Conservation (phyloP, 35 echinoderm and acorn worm species). For the Apostichopus parvimensis region DNA sequence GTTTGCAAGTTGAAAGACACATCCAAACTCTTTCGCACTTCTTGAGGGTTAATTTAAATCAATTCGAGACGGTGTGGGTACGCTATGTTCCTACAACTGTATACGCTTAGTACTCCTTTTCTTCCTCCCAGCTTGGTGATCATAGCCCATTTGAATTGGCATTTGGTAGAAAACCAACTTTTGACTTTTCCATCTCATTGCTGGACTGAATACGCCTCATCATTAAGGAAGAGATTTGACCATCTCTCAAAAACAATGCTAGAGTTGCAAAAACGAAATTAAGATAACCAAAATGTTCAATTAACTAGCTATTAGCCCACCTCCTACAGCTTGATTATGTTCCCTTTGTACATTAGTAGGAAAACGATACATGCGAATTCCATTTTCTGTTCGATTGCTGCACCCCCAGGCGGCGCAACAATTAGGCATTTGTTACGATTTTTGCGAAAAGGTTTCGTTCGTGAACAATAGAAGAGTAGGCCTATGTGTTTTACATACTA, state of each 20-base stretch:
- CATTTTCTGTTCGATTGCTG: too few relatives aligned
- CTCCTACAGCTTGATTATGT: too few relatives aligned
- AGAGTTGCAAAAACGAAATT: constrained; percentile 10
- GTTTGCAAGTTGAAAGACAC: constrained; percentile 28
- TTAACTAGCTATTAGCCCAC: neutral
- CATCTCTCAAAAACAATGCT: constrained; percentile 24
- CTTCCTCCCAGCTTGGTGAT: constrained; percentile 39
- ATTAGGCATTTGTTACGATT: too few relatives aligned
- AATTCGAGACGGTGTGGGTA: too few relatives aligned
- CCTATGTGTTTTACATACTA: too few relatives aligned
- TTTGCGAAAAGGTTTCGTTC: too few relatives aligned
- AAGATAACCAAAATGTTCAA: constrained; percentile 22
- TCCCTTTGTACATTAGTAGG: too few relatives aligned
- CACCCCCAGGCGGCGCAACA: too few relatives aligned
- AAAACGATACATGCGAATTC: too few relatives aligned
- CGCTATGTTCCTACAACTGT: neutral
- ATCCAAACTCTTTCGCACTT: neutral
- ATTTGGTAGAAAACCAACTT: too few relatives aligned
- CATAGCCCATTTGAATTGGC: constrained; percentile 8
- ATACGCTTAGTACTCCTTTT: constrained; percentile 57
- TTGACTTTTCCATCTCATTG: constrained; percentile 28
- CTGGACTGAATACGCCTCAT: constrained; percentile 22
- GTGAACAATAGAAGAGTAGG: too few relatives aligned
- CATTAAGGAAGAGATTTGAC: constrained; percentile 17
- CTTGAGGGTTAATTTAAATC: neutral